These are phyloP conservation scores for Lepidonotus clava DNA, from an alignment of 2,888 invertebrate genomes.

Conservation along the genomic window DNA sequence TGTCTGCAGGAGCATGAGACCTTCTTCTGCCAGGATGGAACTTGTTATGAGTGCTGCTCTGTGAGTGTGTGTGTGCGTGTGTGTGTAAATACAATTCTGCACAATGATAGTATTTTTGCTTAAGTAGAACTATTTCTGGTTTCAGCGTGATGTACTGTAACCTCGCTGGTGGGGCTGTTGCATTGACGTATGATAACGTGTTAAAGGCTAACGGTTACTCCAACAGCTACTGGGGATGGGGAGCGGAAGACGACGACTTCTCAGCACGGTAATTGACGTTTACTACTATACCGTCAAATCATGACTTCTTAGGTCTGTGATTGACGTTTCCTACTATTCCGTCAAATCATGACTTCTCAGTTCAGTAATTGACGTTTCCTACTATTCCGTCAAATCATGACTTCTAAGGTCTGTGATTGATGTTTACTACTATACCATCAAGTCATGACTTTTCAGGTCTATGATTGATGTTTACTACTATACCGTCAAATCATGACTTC, in stretches of 20 bases:
- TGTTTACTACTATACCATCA: background rate
- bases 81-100: too few species aligned
- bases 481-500: background rate
- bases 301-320: too few species aligned
- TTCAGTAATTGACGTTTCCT: too few species aligned
- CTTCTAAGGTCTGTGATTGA: background rate
- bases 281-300: too few species aligned
- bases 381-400: background rate
- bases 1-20: too few species aligned
- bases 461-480: background rate
- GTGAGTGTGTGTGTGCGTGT: too few species aligned
- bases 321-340: too few species aligned
- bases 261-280: background rate
- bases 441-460: background rate
- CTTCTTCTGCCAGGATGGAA: too few species aligned
- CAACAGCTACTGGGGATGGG: slow-evolving; percentile 14
- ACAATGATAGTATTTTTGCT: too few species aligned
- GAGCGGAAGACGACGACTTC: slow-evolving; percentile 16
- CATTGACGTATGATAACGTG: background rate
- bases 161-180: background rate
- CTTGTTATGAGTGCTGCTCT: too few species aligned
- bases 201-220: background rate
- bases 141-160: background rate
- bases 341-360: too few species aligned
- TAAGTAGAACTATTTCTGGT: too few species aligned